Base-by-base conservation (phyloP, 2,113 vertebrate species). In the Chloropsis cyanopogon region DNA sequence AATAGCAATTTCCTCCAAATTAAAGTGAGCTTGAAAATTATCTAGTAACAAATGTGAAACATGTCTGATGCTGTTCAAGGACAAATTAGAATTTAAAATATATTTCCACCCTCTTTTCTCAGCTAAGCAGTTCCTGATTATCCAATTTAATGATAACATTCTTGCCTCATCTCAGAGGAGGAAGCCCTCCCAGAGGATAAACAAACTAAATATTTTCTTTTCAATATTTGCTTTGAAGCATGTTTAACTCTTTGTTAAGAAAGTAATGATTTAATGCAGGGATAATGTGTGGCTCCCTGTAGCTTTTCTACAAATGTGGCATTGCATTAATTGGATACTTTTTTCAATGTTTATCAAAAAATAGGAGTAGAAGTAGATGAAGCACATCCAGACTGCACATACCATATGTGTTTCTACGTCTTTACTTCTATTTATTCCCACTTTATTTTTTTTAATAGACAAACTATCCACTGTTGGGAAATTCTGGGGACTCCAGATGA, bases 121-220 rank as follows among this genome's bases (percentile, higher is more conserved):
- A 42, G 69, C 90, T 88, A 94, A 96, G 82, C 72, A 83, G 82
- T 53, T 81, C 15, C 56, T 93, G 94, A 96, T 94, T 94, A 95
- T 95, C 93, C 92, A 93, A 93, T 86, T 96, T 94, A 95, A 76
- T 86, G 92, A 90, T 92, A 95, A 84, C 41, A 90, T 96, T 88
- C 68, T 90, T 66, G 53, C 60, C 37, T 95, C 82, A 71, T 95
- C 82, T 96, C 92, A 82, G 92, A 93, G 86, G 90, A 92, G 41
- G 41, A 92, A 94, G 53, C 18, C 53, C n/a, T 96, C 92, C 76
- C 90, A 81, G 24, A 88, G 76, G 76, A 78, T 88, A 94, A 95
- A 92, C 60, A 92, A 42, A 76, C 37, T 42, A 81, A 92, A 71
- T 57, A 88, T 75, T 93, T 85, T n/a, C 63, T 72, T 85, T 79